Evolutionary conservation across 1,140 invertebrate genomes (phyloP), one percentile per base, ranked within the genome.

Genomic region (Augochlora pura): DNA sequence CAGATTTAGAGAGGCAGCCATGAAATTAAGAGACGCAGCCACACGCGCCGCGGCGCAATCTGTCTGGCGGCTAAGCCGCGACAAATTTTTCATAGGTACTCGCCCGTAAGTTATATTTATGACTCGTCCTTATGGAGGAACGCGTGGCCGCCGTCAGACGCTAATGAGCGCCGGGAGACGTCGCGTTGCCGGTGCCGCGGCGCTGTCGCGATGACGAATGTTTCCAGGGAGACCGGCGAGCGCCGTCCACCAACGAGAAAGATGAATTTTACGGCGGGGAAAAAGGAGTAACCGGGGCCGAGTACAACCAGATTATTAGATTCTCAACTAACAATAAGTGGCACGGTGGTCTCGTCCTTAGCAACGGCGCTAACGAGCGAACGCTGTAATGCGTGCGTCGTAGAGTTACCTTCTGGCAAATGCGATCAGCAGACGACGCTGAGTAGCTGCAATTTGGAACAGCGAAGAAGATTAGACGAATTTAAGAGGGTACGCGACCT

Each of bases 51-150:
- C 63, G 78, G 69, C 21, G 82, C 77, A 84, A 86, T 79, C 74
- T 84, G 86, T 86, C 77, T 87, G 83, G 80, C 59, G 71, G 83
- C 71, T 87, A 85, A 85, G 83, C 82, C 79, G 80, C 80, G 81
- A 81, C 81, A 86, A 84, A 90, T 88, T 88, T 89, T 90, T 89
- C 87, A 89, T 90, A 88, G 75, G 73, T 87, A 86, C 85, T 83
- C 87, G 84, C 81, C 71, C 81, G 68, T 68, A 78, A 79, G 86
- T 86, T 85, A 89, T 89, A 90, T 89, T 88, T 90, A 88, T 90
- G 88, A 88, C 83, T 80, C 82, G 73, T 79, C 83, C 88, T 90
- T 88, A 86, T 81, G 80, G 80, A 75, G 64, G 49, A 82, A 81
- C 84, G 84, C 82, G 84, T 86, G 84, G 77, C 84, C 54, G 60